These are phyloP conservation scores for Drosophila sordidula DNA, from an alignment of 2,888 invertebrate species.

Conservation along the genomic window DNA sequence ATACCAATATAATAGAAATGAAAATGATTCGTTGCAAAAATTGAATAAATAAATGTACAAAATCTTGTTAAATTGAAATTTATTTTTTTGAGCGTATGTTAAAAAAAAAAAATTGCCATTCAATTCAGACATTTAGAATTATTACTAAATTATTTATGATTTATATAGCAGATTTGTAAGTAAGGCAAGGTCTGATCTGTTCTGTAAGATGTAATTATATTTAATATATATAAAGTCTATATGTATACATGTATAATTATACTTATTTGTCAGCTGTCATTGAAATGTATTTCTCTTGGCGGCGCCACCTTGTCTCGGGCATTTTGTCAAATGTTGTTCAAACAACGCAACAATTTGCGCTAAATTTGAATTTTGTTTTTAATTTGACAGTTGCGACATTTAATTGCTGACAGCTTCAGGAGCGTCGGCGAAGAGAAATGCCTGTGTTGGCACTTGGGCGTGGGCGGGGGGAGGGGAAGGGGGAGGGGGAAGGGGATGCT, in stretches of 20 bases:
- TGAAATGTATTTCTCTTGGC: background rate
- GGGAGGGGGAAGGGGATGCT: background rate
- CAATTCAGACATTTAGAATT: too few species aligned
- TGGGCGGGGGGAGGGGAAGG: too few species aligned
- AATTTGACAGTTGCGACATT: slow-evolving; percentile 67
- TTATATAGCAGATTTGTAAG: too few species aligned
- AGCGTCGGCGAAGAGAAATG: background rate
- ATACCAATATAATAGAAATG: too few species aligned
- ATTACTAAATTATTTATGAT: too few species aligned
- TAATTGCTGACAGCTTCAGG: slow-evolving; percentile 61
- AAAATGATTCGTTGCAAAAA: too few species aligned
- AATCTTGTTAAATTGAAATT: background rate
- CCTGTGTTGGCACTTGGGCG: background rate
- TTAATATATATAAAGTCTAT: background rate
- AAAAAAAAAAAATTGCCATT: too few species aligned
- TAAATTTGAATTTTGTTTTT: slow-evolving; percentile 44
- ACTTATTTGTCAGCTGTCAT: background rate
- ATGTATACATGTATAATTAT: background rate
- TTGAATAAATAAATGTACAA: background rate
- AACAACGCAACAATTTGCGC: slow-evolving; percentile 52
- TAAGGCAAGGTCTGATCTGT: too few species aligned
- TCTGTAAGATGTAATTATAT: too few species aligned
- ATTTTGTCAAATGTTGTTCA: slow-evolving; percentile 34
- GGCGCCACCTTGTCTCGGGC: background rate
- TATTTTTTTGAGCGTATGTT: too few species aligned